Evolutionary conservation across 2,797 vertebrate species (phyloP).

Genomic region (Pogoniulus pusillus): DNA sequence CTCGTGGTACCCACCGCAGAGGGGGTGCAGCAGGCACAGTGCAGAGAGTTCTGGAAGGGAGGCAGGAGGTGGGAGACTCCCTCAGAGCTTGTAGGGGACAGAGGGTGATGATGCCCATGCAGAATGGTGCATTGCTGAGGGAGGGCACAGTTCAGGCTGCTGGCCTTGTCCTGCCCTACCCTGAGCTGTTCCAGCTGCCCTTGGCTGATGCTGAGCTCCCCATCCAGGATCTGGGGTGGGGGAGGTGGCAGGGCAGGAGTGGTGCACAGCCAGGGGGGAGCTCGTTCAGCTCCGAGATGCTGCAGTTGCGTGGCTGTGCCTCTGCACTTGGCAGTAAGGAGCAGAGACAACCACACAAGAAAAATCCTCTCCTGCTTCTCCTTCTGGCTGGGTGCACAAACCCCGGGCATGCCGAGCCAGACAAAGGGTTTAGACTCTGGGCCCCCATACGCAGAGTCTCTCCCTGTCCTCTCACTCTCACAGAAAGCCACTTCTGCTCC

Average conservation of each 20-base stretch:
- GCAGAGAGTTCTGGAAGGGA: background rate
- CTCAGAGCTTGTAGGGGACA: background rate
- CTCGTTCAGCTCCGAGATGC: fast-evolving
- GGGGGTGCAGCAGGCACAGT: fast-evolving
- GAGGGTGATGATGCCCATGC: background rate
- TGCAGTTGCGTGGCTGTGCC: fast-evolving
- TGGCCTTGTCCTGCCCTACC: fast-evolving
- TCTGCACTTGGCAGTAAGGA: fast-evolving
- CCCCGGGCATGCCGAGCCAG: fast-evolving
- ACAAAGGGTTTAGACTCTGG: fast-evolving
- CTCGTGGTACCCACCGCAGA: fast-evolving
- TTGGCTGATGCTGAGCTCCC: fast-evolving
- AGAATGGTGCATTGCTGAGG: fast-evolving
- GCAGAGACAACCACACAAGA: background rate
- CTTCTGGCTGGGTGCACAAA: background rate
- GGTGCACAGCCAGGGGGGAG: background rate
- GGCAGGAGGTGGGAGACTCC: background rate
- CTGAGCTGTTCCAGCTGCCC: background rate
- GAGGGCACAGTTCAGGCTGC: fast-evolving
- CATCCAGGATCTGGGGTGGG: fast-evolving
- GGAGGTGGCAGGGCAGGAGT: background rate
- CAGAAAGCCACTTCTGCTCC: background rate
- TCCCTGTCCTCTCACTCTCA: fast-evolving
- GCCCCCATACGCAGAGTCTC: fast-evolving
- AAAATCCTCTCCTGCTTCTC: background rate